Percentiles rank a stretch among this genome's conserved stretches.
phyloP scores from a whole-genome alignment of 2,888 invertebrate species.

The Graphium colonna region DNA sequence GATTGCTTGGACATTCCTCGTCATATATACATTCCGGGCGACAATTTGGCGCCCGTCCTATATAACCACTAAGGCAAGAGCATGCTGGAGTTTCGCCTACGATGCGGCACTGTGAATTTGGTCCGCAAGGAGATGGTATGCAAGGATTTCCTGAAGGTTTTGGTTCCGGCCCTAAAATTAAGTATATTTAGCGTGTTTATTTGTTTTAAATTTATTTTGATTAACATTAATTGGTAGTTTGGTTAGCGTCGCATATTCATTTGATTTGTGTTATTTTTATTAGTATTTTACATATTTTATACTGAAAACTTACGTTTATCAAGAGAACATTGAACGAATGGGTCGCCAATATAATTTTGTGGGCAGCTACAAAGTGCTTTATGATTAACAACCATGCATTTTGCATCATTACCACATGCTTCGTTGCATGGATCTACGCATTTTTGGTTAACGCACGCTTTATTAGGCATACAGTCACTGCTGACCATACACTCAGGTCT shows the following conservation, averaged over 20 bases:
- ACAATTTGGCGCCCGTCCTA: conserved; percentile 92
- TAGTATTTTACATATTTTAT: conserved; percentile 4
- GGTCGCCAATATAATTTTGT: conserved; percentile 88
- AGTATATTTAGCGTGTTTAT: background rate
- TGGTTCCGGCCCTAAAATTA: conserved; percentile 73
- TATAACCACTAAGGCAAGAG: conserved; percentile 87
- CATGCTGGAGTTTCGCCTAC: conserved; percentile 89
- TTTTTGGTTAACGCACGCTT: conserved; percentile 88
- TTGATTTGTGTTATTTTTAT: conserved; percentile 9
- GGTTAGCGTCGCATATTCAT: no score
- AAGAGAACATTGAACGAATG: conserved; percentile 85
- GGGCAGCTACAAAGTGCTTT: conserved; percentile 92
- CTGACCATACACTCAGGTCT: conserved; percentile 91
- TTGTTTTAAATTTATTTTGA: background rate
- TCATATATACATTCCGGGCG: conserved; percentile 92
- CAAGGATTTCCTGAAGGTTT: conserved; percentile 86
- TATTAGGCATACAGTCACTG: conserved; percentile 89
- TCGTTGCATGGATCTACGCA: conserved; percentile 91
- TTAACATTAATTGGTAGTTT: background rate
- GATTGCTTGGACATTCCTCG: conserved; percentile 90
- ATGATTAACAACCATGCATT: conserved; percentile 91
- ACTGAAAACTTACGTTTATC: conserved; percentile 82
- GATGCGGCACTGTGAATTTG: conserved; percentile 89
- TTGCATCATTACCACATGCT: conserved; percentile 90
- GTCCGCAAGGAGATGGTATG: conserved; percentile 90